Base-by-base conservation (phyloP, 2,888 invertebrate genomes). In the Apoderus coryli region DNA sequence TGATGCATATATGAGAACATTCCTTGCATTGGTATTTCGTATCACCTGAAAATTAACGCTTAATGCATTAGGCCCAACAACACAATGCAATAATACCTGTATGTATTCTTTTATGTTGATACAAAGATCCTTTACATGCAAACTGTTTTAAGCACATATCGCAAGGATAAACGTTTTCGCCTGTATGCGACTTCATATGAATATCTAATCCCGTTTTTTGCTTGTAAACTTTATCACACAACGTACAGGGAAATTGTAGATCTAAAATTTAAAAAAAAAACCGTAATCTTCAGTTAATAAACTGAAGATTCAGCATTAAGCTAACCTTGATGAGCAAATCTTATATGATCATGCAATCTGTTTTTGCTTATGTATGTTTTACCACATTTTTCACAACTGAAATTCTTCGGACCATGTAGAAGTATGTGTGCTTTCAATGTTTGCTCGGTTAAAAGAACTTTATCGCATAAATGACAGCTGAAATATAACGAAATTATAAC, bases 341-440 rank as follows among this genome's bases (percentile, higher is more conserved):
- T 35, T 6, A 38, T 36, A 27, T 40, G 40, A 33, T 38, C 36
- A 14, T 34, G 38, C 15, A 40, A 25, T 16, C 38, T 22, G 14
- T 36, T 32, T 11, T 38, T 41, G 23, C 29, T 39, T 22, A 36
- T 34, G 29, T 36, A 39, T 5, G 39, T 37, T 27, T 34, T 39
- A 10, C 39, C 39, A 33, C 41, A 41, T 27, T 41, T 37, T 25
- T 41, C 39, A 29, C 41, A 41, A 16, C 33, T 39, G 22, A 39
- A 39, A 23, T 41, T 41, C 14, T 25, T 33, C 10, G 38, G 37
- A 14, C 39, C 41, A 24, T 41, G 41, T 14, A 40, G 13, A 11
- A 40, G 32, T 14, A 36, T 30, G 25, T 41, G 41, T 9, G 38
- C 24, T 22, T 40, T 38, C 15, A 41, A 31, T 4, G 41, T 36